These are phyloP conservation scores for Cheilinus undulatus DNA, from an alignment of 2,113 vertebrate species.

Conservation along the genomic window DNA sequence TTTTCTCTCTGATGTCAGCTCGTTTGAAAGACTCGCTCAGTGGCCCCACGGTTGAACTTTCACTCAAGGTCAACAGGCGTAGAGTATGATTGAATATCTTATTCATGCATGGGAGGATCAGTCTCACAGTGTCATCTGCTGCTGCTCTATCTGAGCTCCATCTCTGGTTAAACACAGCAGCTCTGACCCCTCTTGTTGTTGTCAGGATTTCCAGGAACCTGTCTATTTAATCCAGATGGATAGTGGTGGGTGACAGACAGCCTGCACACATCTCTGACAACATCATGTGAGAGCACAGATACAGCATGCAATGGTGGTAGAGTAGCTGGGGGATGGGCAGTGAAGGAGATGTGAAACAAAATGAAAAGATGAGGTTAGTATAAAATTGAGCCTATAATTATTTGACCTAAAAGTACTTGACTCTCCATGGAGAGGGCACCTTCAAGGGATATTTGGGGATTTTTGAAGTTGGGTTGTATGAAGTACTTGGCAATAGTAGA, in stretches of 20 bases:
- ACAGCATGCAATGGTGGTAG: neutral
- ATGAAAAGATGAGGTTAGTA: slow-evolving; percentile 6
- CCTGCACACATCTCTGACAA: slow-evolving; percentile 39
- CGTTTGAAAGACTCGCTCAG: slow-evolving; percentile 14
- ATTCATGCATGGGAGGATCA: slow-evolving; percentile 29
- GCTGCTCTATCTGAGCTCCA: slow-evolving; percentile 18
- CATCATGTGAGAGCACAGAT: slow-evolving; percentile 36
- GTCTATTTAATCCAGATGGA: slow-evolving; percentile 53
- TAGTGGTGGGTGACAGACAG: slow-evolving; percentile 57
- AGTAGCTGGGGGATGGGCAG: slow-evolving; percentile 44
- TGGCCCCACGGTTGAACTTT: slow-evolving; percentile 13
- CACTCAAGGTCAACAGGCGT: slow-evolving; percentile 41
- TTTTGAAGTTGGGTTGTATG: too few relatives aligned
- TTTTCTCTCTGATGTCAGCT: slow-evolving; percentile 19
- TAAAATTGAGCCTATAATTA: too few relatives aligned
- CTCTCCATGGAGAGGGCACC: too few relatives aligned
- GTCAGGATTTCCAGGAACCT: slow-evolving; percentile 45
- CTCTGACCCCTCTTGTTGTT: slow-evolving; percentile 39
- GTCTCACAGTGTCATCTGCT: slow-evolving; percentile 13
- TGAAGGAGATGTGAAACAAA: neutral
- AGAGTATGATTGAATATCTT: slow-evolving; percentile 51
- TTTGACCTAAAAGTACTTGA: too few relatives aligned
- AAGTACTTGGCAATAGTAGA: too few relatives aligned
- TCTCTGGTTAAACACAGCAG: slow-evolving; percentile 24
- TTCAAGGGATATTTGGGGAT: too few relatives aligned